Conservation (phyloP, 1,140 invertebrate species). For the Megalonaias nervosa region DNA sequence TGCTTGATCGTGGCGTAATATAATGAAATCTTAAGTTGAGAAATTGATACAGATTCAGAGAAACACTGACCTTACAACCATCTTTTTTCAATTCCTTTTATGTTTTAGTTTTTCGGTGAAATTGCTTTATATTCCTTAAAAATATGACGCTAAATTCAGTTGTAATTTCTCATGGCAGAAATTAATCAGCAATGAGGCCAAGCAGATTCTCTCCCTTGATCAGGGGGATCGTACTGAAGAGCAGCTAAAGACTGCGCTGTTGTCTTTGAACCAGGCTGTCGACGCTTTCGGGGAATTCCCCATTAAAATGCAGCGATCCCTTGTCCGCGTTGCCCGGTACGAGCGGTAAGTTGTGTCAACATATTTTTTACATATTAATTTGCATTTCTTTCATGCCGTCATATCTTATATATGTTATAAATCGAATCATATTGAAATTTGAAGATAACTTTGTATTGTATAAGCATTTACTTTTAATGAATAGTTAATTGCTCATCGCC, state of each 20-base stretch:
- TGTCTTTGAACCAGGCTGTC: constrained; percentile 61
- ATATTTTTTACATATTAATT: background rate
- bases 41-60: no score
- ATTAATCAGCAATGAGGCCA: constrained; percentile 62
- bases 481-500: background rate
- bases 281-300: constrained; percentile 68
- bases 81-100: no score
- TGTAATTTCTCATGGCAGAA: constrained; percentile 39
- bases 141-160: no score
- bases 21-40: no score
- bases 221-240: constrained; percentile 58
- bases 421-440: background rate
- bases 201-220: constrained; percentile 58
- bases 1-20: no score
- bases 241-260: constrained; percentile 59
- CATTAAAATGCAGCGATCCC: constrained; percentile 64
- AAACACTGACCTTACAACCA: no score
- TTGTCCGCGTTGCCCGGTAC: constrained; percentile 66
- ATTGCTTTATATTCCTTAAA: no score
- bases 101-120: no score
- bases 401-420: background rate
- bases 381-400: background rate
- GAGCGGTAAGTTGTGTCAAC: constrained; percentile 59
- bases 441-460: background rate
- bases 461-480: background rate